Evolutionary conservation across 2,113 vertebrate genomes (phyloP).

Genomic region (Oncorhynchus kisutch): DNA sequence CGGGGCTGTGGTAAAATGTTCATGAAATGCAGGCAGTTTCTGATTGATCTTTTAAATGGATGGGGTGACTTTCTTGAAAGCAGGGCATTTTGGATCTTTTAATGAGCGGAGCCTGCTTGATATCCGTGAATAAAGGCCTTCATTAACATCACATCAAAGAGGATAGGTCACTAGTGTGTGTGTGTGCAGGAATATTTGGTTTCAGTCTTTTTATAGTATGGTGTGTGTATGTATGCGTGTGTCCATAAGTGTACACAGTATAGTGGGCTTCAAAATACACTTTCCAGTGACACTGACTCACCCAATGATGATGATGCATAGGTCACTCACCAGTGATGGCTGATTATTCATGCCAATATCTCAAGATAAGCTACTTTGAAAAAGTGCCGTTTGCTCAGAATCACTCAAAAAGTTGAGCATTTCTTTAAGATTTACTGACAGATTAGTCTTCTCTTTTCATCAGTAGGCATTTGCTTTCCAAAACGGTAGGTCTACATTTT

Average conservation of each 20-base stretch:
- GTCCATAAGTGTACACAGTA: not conserved
- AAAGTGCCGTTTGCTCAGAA: too few species aligned
- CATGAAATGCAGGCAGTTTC: not conserved
- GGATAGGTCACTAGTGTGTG: not conserved
- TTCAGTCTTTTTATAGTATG: not conserved
- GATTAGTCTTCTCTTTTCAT: too few species aligned
- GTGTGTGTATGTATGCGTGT: not conserved
- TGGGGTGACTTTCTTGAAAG: not conserved
- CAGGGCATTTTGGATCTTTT: not conserved
- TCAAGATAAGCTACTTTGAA: too few species aligned
- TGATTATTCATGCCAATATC: too few species aligned
- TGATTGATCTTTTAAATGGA: conserved; percentile 8
- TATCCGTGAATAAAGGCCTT: not conserved
- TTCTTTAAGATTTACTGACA: too few species aligned
- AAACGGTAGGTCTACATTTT: too few species aligned
- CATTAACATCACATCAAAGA: not conserved
- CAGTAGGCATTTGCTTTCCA: too few species aligned
- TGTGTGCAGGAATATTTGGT: not conserved
- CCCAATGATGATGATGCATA: too few species aligned
- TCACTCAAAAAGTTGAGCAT: too few species aligned
- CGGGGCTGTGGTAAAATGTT: conserved; percentile 12
- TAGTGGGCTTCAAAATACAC: too few species aligned
- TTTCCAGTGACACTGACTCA: too few species aligned
- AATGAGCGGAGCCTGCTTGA: not conserved
- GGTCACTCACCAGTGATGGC: too few species aligned